Evolutionary conservation across 2,888 invertebrate species (phyloP), one percentile per base, ranked within the genome.

Genomic region (Mesorhabditis spiculigera): DNA sequence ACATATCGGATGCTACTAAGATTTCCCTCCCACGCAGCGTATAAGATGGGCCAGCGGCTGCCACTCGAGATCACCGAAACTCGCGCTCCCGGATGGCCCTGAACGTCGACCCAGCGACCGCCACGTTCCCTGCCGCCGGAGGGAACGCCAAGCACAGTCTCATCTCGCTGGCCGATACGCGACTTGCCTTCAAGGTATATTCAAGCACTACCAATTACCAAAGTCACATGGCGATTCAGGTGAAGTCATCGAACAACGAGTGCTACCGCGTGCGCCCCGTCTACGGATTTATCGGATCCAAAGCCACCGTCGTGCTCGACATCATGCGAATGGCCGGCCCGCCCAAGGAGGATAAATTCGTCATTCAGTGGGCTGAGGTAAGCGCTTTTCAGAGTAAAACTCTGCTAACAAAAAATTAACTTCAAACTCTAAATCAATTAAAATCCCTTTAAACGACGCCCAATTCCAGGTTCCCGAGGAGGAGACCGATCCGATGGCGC

Each of bases 231-330:
- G 28, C 6, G 10, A 65, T 71, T 10, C 67, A 77, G 75, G 75
- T 79, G 50, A 78, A 75, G 68, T 73, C 75, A 10, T 77, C 77
- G 10, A 81, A 81, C 75, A 81, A 80, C 68, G 78, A 81, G 4
- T 73, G 77, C 66, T 81, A 80, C 68, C 75, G 78, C 13, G 80
- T 81, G 43, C 72, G 77, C 45, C 81, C 81, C 45, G 79, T 80
- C 58, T 80, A 77, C 68, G 80, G 79, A 44, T 81, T 81, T 69
- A 67, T 80, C 41, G 78, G 73, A 8, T 63, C 77, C 43, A 74
- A 78, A 65, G 71, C 66, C 28, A 72, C 72, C 65, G 66, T 69
- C 43, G 67, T 74, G 41, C 68, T 80, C 42, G 79, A 77, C 42
- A 71, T 80, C 50, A 71, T 71, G 5, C 76, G 81, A 65, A 42